Evolutionary conservation across 1,140 invertebrate species (phyloP), one percentile per base, ranked within the genome.

Genomic region (Drosophila simulans): DNA sequence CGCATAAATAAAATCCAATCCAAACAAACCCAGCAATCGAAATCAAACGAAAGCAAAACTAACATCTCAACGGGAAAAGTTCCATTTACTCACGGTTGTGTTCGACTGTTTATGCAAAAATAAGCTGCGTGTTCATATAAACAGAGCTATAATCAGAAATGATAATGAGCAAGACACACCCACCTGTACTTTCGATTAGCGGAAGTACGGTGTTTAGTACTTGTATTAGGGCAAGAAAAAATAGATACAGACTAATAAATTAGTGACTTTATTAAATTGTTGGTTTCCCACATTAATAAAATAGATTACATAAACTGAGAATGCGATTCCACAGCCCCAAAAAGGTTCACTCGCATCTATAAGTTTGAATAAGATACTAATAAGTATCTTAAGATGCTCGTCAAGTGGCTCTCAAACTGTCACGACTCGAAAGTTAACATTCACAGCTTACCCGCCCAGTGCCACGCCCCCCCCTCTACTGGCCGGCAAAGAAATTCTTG

Each of bases 1-100:
- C 22, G 62, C 79, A 78, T 82, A 84, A 83, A 80, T 77, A 81
- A 75, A 57, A 53, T 39, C 34, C 63, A 76, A 81, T 66, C 49
- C 71, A 83, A 83, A 83, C 76, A 84, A 82, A 58, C 54, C 54
- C 20, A 22, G 20, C 34, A 59, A 49, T 25, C 22, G 13, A 45
- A 66, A 39, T 45, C 63, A 35, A 64, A 64, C 12, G 31, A 37
- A 35, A 22, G 12, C 11, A 31, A 60, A 25, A 22, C 57, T 60
- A 56, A 56, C 58, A 63, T 17, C 39, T 58, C 39, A 58, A 49
- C 20, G 15, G 22, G 15, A 42, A 34, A 34, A 57, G 25, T 17
- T 57, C 11, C 27, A 22, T 59, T 60, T 59, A 63, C 54, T 25
- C 27, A 37, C 35, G 35, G 13, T 37, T 37, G 3, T 25, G 12